Evolutionary conservation across 2,797 vertebrate species (phyloP).

Genomic region (Cossypha polioptera): DNA sequence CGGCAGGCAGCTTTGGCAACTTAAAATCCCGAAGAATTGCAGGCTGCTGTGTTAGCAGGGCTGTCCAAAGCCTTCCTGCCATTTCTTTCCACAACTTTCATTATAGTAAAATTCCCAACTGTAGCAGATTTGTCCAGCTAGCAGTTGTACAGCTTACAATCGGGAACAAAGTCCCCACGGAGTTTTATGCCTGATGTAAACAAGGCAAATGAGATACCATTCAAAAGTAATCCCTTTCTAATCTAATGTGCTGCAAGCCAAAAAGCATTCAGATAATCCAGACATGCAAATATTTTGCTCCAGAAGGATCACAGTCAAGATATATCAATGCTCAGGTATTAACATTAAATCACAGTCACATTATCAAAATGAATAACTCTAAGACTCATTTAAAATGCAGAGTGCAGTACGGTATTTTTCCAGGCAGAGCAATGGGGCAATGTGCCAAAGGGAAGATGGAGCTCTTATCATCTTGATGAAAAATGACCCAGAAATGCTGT

Average conservation of each 20-base stretch:
- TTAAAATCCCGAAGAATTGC: background rate
- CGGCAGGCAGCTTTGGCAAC: background rate
- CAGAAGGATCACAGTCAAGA: constrained; percentile 5
- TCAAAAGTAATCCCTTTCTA: constrained; percentile 10
- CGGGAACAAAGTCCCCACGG: background rate
- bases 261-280: constrained; percentile 6
- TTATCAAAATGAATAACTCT: constrained; percentile 29
- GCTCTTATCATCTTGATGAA: background rate
- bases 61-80: background rate
- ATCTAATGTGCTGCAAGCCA: background rate
- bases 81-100: background rate
- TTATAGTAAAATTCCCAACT: background rate
- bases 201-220: background rate
- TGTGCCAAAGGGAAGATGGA: constrained; percentile 26
- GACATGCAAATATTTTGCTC: constrained; percentile 9
- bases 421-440: background rate
- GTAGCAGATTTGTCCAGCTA: background rate
- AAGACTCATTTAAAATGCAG: constrained; percentile 25
- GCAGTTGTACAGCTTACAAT: background rate
- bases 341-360: constrained; percentile 37
- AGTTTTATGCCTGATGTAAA: constrained; percentile 31
- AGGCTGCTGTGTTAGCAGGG: background rate
- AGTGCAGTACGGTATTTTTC: background rate
- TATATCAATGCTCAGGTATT: constrained; percentile 22
- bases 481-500: background rate